Conservation (phyloP, 2,888 invertebrate genomes). For the Leptura quadrifasciata region DNA sequence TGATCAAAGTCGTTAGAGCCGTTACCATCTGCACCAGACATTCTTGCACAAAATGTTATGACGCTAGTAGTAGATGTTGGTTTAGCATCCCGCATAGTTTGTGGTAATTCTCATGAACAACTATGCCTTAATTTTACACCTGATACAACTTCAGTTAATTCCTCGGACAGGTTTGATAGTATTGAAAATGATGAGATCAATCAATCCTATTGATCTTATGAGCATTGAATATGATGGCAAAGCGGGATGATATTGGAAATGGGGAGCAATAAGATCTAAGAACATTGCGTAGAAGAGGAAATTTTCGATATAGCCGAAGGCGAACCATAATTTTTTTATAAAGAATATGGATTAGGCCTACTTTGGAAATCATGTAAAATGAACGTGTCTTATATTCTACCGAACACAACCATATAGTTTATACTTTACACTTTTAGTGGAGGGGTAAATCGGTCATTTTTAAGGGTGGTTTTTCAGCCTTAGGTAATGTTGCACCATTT, state of each 20-base stretch:
- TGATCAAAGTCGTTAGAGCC: no score
- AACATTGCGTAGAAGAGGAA: no score
- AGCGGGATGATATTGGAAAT: not conserved
- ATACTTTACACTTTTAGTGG: no score
- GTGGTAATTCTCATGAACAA: not conserved
- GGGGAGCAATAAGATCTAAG: not conserved
- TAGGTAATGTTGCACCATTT: no score
- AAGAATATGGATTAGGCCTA: no score
- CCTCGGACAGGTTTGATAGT: not conserved
- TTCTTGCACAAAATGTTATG: not conserved
- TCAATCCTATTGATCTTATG: not conserved
- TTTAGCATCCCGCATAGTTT: not conserved
- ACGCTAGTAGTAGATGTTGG: not conserved
- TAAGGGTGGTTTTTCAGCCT: no score
- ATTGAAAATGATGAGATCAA: not conserved
- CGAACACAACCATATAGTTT: no score
- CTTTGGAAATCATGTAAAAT: no score
- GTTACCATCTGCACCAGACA: not conserved
- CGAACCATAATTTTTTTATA: no score
- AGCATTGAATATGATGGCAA: not conserved
- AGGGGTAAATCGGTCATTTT: no score
- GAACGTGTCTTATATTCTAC: no score
- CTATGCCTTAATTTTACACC: not conserved
- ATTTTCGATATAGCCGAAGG: no score
- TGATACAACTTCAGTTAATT: not conserved